A percentile compares a stretch with the other conserved stretches of the same genome.
Conservation (phyloP, 2,888 invertebrate species). For the Diarsia brunnea region DNA sequence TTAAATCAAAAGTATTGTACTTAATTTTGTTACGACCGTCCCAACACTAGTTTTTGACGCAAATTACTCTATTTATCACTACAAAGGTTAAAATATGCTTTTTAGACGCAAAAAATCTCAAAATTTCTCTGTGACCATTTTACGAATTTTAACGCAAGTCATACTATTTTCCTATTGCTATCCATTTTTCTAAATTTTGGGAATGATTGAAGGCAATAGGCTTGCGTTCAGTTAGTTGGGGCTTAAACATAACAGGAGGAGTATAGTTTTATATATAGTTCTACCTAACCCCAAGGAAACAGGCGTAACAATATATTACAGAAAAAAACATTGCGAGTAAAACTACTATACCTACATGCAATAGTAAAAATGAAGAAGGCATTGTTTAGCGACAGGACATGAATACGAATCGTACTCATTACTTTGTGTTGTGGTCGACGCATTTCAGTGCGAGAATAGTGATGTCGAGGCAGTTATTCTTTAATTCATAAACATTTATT, state of each 20-base stretch:
- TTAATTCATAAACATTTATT: not conserved
- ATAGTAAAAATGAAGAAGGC: constrained; percentile 22
- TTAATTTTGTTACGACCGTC: not conserved
- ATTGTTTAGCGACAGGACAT: constrained; percentile 3
- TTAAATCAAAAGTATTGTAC: not conserved
- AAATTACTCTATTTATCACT: not conserved
- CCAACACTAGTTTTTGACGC: not conserved
- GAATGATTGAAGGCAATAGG: not conserved
- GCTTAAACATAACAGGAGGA: not conserved
- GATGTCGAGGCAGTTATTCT: not conserved
- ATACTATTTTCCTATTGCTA: no score
- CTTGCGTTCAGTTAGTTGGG: not conserved
- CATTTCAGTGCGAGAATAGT: not conserved
- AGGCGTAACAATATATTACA: not conserved
- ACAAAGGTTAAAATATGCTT: not conserved
- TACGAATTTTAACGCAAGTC: no score
- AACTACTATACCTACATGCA: not conserved
- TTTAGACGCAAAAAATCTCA: not conserved
- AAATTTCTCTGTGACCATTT: no score
- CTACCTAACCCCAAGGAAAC: not conserved
- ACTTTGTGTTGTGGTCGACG: constrained; percentile 7
- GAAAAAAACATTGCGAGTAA: not conserved
- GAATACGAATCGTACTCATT: constrained; percentile 40
- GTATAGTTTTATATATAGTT: not conserved
- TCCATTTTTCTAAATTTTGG: no score